Conservation (phyloP, 2,113 vertebrate genomes). For the Podocnemis expansa region DNA sequence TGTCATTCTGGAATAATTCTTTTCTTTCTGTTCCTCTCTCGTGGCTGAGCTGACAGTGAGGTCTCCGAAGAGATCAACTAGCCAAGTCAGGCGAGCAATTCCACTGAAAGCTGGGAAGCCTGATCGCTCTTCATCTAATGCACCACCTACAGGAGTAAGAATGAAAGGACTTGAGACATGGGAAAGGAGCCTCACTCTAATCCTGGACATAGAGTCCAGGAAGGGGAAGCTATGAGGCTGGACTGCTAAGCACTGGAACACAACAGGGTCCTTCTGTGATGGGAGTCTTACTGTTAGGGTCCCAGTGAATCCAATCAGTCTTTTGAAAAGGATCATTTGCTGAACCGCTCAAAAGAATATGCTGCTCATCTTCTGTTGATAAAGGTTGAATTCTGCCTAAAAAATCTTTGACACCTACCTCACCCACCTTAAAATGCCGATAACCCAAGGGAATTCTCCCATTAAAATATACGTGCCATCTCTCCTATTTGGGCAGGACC, state of each 20-base stretch:
- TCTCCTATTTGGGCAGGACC: neutral
- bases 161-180: neutral
- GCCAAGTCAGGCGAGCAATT: conserved; percentile 90
- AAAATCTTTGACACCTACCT: neutral
- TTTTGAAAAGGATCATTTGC: neutral
- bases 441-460: neutral
- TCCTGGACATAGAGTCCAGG: no score
- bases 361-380: neutral
- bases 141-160: conserved; percentile 75
- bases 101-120: conserved; percentile 91
- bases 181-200: neutral
- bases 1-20: conserved; percentile 87
- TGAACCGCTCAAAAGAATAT: neutral
- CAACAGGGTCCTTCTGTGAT: neutral
- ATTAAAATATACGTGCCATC: neutral
- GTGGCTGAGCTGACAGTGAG: conserved; percentile 84
- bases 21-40: conserved; percentile 77
- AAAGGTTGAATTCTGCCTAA: neutral
- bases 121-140: conserved; percentile 80
- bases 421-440: neutral
- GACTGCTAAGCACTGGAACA: neutral
- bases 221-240: neutral
- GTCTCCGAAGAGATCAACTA: conserved; percentile 92
- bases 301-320: neutral
- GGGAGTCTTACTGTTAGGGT: neutral